Evolutionary conservation across 2,888 invertebrate species (phyloP), one percentile per base, ranked within the genome.

Genomic region (Stegophylla sp.): DNA sequence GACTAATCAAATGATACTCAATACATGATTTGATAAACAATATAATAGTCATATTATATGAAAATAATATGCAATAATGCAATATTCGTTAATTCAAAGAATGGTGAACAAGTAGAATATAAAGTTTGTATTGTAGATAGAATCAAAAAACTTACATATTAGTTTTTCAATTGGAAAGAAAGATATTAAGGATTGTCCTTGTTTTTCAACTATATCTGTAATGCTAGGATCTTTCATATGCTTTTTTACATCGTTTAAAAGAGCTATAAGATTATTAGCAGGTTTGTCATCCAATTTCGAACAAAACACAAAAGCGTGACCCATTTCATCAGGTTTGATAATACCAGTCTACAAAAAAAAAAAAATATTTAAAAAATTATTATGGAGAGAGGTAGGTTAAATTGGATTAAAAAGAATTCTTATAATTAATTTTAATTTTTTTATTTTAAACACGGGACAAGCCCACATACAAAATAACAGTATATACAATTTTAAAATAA

Each of bases 221-320:
- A 79, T 79, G 41, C 48, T 79, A 41, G 71, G 79, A 71, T 79
- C 79, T 17, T 79, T 79, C 41, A 79, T 79, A 71, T 71, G n/a
- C 17, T 71, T 61, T 79, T 71, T 71, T 61, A 79, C 23, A 17
- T 71, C 10, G 2, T 23, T 15, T 45, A 79, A 79, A 69, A 79
- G 69, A 59, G 71, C 3, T 51, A 79, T 71, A 23, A 69, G 63
- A 41, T 71, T 61, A 51, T 56, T 48, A 7, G 48, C 9, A 61
- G 5, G n/a, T 63, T 48, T 20, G 10, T 41, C 26, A 41, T 51
- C 48, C 12, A 48, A 10, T 79, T 71, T 71, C 41, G 71, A 79
- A 48, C 69, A 61, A 63, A 79, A 79, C 20, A 79, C 15, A 71
- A 79, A 71, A 71, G 79, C 69, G 41, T 79, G 79, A 63, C 79